Evolutionary conservation across 1,140 invertebrate genomes (phyloP).

Genomic region (Lordiphosa stackelbergi): DNA sequence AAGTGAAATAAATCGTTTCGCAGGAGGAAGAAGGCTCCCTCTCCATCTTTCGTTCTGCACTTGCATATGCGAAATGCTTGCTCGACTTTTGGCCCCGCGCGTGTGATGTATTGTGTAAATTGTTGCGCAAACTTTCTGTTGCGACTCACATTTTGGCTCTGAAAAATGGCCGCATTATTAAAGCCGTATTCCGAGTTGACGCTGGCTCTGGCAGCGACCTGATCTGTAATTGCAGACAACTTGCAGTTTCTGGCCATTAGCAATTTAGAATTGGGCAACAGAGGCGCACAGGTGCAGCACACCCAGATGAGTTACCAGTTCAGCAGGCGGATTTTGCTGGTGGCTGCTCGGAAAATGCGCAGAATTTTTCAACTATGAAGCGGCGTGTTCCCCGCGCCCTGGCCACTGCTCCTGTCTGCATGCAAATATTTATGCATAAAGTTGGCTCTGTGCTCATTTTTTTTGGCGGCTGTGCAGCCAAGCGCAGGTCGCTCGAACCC

Average conservation of each 20-base stretch:
- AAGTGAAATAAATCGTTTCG: constrained; percentile 62
- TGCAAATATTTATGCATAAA: constrained; percentile 75
- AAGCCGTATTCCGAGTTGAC: constrained; percentile 14
- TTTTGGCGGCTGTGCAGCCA: constrained; percentile 37
- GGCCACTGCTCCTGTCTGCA: constrained; percentile 48
- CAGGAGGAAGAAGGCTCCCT: neutral
- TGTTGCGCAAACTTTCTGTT: constrained; percentile 34
- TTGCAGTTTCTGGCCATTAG: constrained; percentile 44
- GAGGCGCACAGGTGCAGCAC: constrained; percentile 30
- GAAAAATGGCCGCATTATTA: constrained; percentile 64
- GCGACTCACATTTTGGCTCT: constrained; percentile 27
- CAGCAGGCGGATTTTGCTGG: constrained; percentile 26
- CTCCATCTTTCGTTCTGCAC: constrained; percentile 13
- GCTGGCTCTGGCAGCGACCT: constrained; percentile 1
- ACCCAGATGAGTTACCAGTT: constrained; percentile 11
- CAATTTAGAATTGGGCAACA: constrained; percentile 50
- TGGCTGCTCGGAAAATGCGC: constrained; percentile 36
- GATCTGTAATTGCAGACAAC: constrained; percentile 22
- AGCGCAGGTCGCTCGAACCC: constrained; percentile 19
- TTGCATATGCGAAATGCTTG: constrained; percentile 31
- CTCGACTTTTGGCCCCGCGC: constrained; percentile 22
- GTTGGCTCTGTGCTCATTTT: constrained; percentile 71
- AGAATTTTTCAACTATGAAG: constrained; percentile 40
- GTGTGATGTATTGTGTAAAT: constrained; percentile 58
- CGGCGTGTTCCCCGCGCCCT: constrained; percentile 9